Evolutionary conservation across 2,113 vertebrate species (phyloP), one percentile per base, ranked within the genome.

Genomic region (Calyptommatus sinebrachiatus): DNA sequence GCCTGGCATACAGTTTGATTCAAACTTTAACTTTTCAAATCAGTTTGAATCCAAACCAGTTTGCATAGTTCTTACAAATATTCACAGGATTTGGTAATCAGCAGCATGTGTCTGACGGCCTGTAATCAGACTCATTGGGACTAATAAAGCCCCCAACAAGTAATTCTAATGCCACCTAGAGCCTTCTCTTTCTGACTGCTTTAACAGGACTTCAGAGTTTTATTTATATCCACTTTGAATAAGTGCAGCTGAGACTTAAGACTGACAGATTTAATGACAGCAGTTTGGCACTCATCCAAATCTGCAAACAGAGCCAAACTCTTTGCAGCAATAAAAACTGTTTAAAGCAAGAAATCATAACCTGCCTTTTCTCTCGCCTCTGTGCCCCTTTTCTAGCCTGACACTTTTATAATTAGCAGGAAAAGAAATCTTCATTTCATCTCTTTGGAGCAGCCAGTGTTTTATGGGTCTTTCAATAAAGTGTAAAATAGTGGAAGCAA

Each of bases 161-260:
- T 0, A 0, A 73, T 63, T 3, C 1, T 22, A 0, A 65, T 67
- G 85, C 75, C 88, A 22, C 46, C 46, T 82, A 1, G 0, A 79
- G 78, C 76, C 76, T 83, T 65, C 48, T 18, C 18, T 4, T 18
- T 57, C 77, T 1, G 22, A 73, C 75, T 88, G 83, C 84, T 92
- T 92, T 89, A 92, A 90, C 24, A 85, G 76, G 53, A 78, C 75
- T 87, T 76, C 86, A 71, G 77, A 77, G 63, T 24, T 73, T 92
- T 93, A 92, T 93, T 93, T 93, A 90, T 92, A 91, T 76, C 76
- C 88, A 85, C 85, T 93, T 87, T 81, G 89, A 91, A 87, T 92
- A 94, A 92, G 89, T 90, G 92, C 88, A 86, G 80, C 89, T 91
- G 92, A 93, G 91, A 91, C 89, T 90, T 91, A 91, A 90, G 89